These are phyloP conservation scores for Enteromius argenteus DNA, from an alignment of 2,797 vertebrate species.

Conservation along the genomic window DNA sequence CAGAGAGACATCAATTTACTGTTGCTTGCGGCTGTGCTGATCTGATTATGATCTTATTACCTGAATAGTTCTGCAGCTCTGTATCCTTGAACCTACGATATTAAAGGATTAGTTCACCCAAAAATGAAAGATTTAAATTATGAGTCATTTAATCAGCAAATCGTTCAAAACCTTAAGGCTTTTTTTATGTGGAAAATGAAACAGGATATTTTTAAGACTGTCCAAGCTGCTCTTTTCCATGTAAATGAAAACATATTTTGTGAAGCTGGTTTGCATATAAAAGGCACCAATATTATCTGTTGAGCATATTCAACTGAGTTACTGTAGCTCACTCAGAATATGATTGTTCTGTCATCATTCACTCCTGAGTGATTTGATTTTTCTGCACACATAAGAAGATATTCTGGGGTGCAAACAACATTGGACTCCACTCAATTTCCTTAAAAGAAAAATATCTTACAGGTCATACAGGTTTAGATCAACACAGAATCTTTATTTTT, in stretches of 20 bases:
- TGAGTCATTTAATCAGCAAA: constrained; percentile 2
- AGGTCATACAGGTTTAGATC: background rate
- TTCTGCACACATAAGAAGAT: background rate
- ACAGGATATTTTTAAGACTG: background rate
- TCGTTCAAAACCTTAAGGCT: background rate
- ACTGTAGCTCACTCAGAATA: background rate
- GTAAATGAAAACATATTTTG: background rate
- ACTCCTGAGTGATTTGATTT: background rate
- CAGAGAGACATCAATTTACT: constrained; percentile 32
- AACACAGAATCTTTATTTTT: background rate
- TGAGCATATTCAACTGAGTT: background rate
- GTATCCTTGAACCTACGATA: background rate
- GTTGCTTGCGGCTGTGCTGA: background rate
- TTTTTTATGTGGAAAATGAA: background rate
- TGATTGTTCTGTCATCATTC: background rate
- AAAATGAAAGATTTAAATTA: background rate
- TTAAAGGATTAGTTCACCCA: constrained; percentile 17
- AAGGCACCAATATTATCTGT: background rate
- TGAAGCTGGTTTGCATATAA: background rate
- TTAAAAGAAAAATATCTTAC: background rate
- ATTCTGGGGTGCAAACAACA: background rate
- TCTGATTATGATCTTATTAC: constrained; percentile 32
- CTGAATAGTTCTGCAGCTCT: constrained; percentile 24
- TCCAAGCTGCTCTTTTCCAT: background rate
- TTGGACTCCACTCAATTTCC: background rate